Conservation (phyloP, 2,113 vertebrate genomes). For the Perca fluviatilis region DNA sequence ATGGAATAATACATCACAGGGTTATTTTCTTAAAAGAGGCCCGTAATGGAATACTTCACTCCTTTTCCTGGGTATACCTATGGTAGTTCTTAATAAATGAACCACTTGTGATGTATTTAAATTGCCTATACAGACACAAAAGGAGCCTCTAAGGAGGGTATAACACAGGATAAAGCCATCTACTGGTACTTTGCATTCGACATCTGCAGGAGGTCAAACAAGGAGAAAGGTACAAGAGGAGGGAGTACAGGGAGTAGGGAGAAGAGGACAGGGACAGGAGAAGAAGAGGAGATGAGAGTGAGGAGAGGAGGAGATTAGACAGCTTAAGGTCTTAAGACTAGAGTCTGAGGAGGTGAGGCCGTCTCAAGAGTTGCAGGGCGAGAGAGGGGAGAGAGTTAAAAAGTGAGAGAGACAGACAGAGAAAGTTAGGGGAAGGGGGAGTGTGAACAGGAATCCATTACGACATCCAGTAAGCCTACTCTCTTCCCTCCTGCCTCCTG, state of each 20-base stretch:
- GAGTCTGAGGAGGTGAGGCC: conserved; percentile 62
- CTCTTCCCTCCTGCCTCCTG: conserved; percentile 49
- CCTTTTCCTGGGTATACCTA: conserved; percentile 47
- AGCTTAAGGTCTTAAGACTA: conserved; percentile 62
- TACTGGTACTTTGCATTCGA: conserved; percentile 44
- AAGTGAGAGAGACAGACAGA: conserved; percentile 11
- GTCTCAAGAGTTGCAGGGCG: conserved; percentile 29
- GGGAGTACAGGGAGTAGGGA: not conserved
- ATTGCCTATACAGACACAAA: conserved; percentile 51
- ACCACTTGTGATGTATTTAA: conserved; percentile 50
- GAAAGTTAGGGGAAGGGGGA: conserved; percentile 11
- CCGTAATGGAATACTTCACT: conserved; percentile 51
- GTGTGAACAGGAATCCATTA: conserved; percentile 71
- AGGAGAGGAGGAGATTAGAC: conserved; percentile 58
- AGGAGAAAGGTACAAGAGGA: conserved; percentile 22
- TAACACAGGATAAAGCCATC: conserved; percentile 23
- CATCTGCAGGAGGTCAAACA: conserved; percentile 44
- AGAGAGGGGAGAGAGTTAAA: conserved; percentile 5
- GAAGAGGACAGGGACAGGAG: conserved; percentile 23
- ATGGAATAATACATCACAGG: conserved; percentile 46
- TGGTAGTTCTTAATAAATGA: conserved; percentile 44
- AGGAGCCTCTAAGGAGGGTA: conserved; percentile 40
- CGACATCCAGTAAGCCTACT: conserved; percentile 61
- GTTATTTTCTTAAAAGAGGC: conserved; percentile 48
- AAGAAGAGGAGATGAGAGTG: conserved; percentile 43